These are phyloP conservation scores for Pemphredon lugubris DNA, from an alignment of 2,888 invertebrate genomes.

Conservation along the genomic window DNA sequence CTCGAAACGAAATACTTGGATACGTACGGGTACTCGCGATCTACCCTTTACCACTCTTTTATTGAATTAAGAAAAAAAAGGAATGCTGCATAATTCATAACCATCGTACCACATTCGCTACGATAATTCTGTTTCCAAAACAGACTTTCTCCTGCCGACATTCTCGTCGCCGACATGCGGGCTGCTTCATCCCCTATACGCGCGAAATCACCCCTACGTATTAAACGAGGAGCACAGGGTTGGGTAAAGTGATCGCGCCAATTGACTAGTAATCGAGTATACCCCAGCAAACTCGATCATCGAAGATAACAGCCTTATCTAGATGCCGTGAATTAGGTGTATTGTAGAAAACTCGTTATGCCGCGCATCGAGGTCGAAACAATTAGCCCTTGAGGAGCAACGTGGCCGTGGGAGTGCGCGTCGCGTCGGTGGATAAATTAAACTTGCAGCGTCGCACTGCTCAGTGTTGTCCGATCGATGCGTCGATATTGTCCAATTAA, in stretches of 20 bases:
- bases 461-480: too few relatives aligned
- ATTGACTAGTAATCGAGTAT: constrained; percentile 72
- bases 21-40: too few relatives aligned
- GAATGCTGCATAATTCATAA: constrained; percentile 69
- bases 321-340: constrained; percentile 68
- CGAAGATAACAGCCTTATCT: constrained; percentile 75
- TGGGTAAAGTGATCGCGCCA: constrained; percentile 65
- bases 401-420: neutral
- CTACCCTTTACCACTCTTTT: too few relatives aligned
- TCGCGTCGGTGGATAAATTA: too few relatives aligned
- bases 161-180: constrained; percentile 56
- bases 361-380: constrained; percentile 67
- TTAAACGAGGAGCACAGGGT: constrained; percentile 38
- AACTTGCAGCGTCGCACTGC: too few relatives aligned
- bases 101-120: constrained; percentile 34
- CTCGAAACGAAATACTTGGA: too few relatives aligned
- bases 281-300: constrained; percentile 66
- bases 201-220: constrained; percentile 48
- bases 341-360: constrained; percentile 67
- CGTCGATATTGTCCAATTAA: too few relatives aligned
- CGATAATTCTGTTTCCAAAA: constrained; percentile 75
- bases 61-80: too few relatives aligned
- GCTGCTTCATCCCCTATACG: constrained; percentile 51
- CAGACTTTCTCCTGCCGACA: constrained; percentile 46
- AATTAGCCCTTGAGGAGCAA: constrained; percentile 55